phyloP scores from a whole-genome alignment of 2,797 vertebrate species.

The Dermochelys coriacea region DNA sequence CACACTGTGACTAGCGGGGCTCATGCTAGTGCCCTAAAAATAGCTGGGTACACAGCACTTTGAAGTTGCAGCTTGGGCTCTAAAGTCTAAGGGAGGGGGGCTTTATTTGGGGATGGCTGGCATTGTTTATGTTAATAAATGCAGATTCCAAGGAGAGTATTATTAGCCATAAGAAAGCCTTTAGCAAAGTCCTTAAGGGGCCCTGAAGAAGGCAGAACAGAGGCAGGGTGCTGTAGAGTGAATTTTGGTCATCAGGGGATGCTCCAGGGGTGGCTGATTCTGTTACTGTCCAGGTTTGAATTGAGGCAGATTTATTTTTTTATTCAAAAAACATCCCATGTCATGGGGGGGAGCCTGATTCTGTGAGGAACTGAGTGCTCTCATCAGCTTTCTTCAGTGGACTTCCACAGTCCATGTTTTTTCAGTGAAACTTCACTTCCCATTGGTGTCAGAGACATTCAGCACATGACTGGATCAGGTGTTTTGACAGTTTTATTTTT shows the following conservation, averaged over 20 bases:
- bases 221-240: no score
- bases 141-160: not conserved
- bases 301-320: not conserved
- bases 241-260: no score
- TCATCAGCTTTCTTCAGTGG: accelerated
- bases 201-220: no score
- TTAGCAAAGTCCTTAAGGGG: no score
- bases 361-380: not conserved
- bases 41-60: not conserved
- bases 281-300: not conserved
- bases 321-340: accelerated
- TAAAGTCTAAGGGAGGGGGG: not conserved
- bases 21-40: not conserved
- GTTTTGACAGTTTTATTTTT: not conserved
- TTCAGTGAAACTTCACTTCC: not conserved
- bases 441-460: accelerated
- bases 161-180: not conserved
- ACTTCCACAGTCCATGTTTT: accelerated
- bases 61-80: not conserved
- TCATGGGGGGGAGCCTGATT: no score
- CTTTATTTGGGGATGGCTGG: not conserved
- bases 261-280: no score
- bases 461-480: accelerated
- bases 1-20: not conserved
- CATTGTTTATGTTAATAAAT: not conserved